phyloP scores from a whole-genome alignment of 2,113 vertebrate genomes.

The Phalacrocorax brasilianus region DNA sequence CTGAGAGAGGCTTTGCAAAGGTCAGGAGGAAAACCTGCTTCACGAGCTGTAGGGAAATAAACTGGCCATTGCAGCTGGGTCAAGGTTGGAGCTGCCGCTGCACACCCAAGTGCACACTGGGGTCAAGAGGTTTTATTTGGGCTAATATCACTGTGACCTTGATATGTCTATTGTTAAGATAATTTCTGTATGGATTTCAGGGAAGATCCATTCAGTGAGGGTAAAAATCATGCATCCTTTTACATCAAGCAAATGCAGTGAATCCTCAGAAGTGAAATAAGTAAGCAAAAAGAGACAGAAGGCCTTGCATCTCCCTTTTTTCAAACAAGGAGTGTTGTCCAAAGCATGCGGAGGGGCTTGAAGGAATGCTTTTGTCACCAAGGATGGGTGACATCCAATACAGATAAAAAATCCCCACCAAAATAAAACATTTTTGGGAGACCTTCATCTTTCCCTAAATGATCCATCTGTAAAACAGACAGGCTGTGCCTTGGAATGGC shows the following conservation, averaged over 20 bases:
- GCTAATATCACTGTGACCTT: neutral
- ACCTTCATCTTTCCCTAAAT: neutral
- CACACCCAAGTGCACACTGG: neutral
- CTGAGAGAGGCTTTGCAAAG: neutral
- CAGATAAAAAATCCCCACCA: neutral
- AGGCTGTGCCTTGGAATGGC: neutral
- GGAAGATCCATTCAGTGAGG: neutral
- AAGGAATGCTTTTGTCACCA: neutral
- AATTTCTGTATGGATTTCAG: neutral
- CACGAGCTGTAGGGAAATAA: neutral
- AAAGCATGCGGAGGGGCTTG: neutral
- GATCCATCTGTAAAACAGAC: neutral
- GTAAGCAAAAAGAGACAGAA: neutral
- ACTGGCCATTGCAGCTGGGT: neutral
- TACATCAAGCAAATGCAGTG: fast-evolving
- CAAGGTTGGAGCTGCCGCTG: fast-evolving
- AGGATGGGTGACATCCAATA: neutral
- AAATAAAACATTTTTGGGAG: neutral
- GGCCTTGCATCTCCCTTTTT: neutral
- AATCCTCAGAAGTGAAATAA: neutral
- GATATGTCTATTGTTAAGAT: neutral
- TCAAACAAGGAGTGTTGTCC: neutral
- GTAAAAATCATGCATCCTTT: neutral
- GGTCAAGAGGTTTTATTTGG: neutral
- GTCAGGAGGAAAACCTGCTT: neutral